phyloP scores from a whole-genome alignment of 2,888 invertebrate genomes.

The Phlogophora meticulosa region DNA sequence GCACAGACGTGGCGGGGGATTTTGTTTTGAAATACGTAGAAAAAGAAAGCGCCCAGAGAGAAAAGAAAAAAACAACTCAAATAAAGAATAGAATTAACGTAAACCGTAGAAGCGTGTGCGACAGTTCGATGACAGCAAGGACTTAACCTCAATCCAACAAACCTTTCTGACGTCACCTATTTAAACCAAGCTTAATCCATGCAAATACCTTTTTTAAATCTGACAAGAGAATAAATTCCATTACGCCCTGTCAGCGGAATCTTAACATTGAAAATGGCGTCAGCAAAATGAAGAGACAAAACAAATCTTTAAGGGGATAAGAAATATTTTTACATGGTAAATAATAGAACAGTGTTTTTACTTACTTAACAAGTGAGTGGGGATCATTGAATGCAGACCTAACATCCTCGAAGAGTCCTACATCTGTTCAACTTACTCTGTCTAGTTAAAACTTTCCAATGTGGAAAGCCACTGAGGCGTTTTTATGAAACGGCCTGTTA shows the following conservation, averaged over 20 bases:
- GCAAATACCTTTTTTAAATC: slow-evolving; percentile 43
- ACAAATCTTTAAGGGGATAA: slow-evolving; percentile 26
- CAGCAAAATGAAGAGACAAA: slow-evolving; percentile 29
- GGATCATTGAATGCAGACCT: slow-evolving; percentile 62
- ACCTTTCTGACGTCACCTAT: slow-evolving; percentile 34
- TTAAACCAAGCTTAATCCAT: slow-evolving; percentile 32
- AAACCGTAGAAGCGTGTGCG: background rate
- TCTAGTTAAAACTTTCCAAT: slow-evolving; percentile 75
- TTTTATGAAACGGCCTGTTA: slow-evolving; percentile 74
- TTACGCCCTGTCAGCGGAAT: slow-evolving; percentile 40
- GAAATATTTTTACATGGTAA: slow-evolving; percentile 16
- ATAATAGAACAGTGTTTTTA: slow-evolving; percentile 26
- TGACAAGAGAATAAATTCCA: slow-evolving; percentile 48
- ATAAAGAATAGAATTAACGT: no score
- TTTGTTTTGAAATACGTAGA: no score
- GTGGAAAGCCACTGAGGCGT: slow-evolving; percentile 66
- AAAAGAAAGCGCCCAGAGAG: no score
- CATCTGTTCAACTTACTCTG: slow-evolving; percentile 72
- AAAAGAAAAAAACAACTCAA: no score
- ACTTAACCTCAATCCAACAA: slow-evolving; percentile 44
- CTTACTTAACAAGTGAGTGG: slow-evolving; percentile 27
- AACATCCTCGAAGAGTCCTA: slow-evolving; percentile 69
- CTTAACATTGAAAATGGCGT: slow-evolving; percentile 31
- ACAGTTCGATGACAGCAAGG: slow-evolving; percentile 32
- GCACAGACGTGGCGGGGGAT: no score